These are phyloP conservation scores for Bergia puertoricense DNA, from an alignment of 92 coral and sea anemone genomes.

Conservation along the genomic window DNA sequence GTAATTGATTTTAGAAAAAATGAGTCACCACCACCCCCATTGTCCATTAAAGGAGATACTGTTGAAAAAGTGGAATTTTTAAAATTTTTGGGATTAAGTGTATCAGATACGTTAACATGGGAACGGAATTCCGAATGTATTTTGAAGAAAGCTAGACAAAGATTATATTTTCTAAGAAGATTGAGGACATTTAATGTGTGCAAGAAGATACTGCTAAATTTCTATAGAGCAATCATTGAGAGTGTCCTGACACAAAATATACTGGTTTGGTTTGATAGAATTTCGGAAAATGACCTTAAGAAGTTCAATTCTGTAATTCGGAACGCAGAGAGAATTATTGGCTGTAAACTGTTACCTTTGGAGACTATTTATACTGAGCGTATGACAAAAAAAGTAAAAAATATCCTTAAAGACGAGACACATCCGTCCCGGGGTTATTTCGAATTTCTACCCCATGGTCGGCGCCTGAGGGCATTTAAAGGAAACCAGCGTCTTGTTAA, in stretches of 20 bases:
- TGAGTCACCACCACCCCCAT: neutral
- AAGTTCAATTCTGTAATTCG: neutral
- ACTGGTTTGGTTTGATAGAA: neutral
- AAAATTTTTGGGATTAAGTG: neutral
- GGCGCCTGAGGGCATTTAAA: neutral
- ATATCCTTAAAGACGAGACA: neutral
- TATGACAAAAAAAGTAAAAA: neutral
- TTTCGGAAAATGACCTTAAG: neutral
- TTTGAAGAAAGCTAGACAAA: neutral
- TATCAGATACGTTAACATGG: constrained; percentile 1
- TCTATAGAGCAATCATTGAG: constrained; percentile 7
- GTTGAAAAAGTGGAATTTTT: constrained; percentile 12
- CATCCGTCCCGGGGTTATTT: constrained; percentile 7
- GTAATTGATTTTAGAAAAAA: constrained; percentile 14
- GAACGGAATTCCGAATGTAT: neutral
- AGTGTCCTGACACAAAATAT: constrained; percentile 10
- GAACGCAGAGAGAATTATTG: constrained; percentile 13
- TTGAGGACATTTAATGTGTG: constrained; percentile 14
- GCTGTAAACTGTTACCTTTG: neutral
- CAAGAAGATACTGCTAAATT: neutral
- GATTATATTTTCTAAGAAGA: constrained; percentile 15
- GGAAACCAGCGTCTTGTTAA: neutral
- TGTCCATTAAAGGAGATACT: constrained; percentile 3
- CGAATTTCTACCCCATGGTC: neutral
- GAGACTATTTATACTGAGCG: neutral